phyloP scores from a whole-genome alignment of 2,888 invertebrate genomes.

The Strigamia transsilvanica region DNA sequence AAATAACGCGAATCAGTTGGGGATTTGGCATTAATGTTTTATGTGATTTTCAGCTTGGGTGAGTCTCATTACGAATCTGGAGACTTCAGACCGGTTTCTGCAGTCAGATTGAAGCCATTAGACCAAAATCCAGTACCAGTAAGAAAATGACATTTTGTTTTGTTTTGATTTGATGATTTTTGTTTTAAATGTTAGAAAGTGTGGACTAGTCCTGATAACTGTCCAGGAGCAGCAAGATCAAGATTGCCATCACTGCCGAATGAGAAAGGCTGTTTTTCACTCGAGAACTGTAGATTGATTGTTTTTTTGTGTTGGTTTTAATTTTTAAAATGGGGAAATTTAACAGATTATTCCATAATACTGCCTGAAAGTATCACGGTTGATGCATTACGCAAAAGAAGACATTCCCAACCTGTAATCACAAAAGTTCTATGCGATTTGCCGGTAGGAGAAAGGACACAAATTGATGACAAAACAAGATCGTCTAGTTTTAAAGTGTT shows the following conservation, averaged over 20 bases:
- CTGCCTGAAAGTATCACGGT: conserved; percentile 37
- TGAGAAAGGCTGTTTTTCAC: conserved; percentile 37
- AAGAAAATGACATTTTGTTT: background rate
- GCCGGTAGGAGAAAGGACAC: background rate
- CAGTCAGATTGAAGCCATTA: conserved; percentile 51
- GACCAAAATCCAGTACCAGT: conserved; percentile 50
- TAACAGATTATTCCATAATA: conserved; percentile 39
- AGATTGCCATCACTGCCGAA: conserved; percentile 48
- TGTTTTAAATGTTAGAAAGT: background rate
- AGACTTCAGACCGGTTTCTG: conserved; percentile 49
- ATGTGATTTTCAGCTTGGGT: conserved; percentile 31
- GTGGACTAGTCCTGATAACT: background rate
- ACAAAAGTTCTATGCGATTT: background rate
- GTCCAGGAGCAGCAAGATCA: background rate
- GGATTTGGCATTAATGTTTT: conserved; percentile 11
- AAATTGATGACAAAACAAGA: background rate
- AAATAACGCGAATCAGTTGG: background rate
- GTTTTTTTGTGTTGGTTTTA: background rate
- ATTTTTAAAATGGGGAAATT: background rate
- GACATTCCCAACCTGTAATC: conserved; percentile 50
- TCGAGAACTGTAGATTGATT: conserved; percentile 52
- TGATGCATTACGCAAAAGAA: background rate
- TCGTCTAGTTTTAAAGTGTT: conserved; percentile 1
- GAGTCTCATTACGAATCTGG: conserved; percentile 51
- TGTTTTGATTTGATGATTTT: background rate